A percentile compares a stretch with the other conserved stretches of the same genome.
Evolutionary conservation across 2,797 vertebrate species (phyloP).

Genomic region (Argya squamiceps): DNA sequence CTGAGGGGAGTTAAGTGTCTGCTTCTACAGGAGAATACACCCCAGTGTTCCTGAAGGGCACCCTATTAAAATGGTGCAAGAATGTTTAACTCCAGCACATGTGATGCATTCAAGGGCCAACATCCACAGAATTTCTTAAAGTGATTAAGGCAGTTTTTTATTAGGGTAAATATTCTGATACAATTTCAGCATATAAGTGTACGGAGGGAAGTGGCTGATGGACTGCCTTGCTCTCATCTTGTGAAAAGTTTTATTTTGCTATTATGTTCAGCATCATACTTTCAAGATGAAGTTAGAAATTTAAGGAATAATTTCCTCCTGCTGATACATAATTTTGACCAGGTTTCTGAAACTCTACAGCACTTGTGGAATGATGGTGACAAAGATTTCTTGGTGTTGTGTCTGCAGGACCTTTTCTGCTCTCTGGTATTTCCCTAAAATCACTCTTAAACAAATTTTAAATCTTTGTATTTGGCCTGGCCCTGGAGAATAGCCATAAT

Average conservation of each 20-base stretch:
- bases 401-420: not conserved
- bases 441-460: not conserved
- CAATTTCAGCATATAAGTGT: not conserved
- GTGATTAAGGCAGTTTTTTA: not conserved
- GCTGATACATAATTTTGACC: not conserved
- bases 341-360: not conserved
- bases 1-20: constrained; percentile 72
- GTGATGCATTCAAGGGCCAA: constrained; percentile 54
- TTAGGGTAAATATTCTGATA: constrained; percentile 47
- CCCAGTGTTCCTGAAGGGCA: constrained; percentile 62
- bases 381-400: not conserved
- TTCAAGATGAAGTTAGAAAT: not conserved
- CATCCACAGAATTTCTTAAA: constrained; percentile 39
- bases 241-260: not conserved
- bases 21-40: constrained; percentile 49
- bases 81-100: constrained; percentile 60
- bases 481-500: not conserved
- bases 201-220: not conserved
- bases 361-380: not conserved
- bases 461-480: not conserved
- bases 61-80: constrained; percentile 58
- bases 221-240: not conserved
- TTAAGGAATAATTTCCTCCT: not conserved
- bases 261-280: not conserved
- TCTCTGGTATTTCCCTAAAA: not conserved